Evolutionary conservation across 1,140 invertebrate genomes (phyloP).

Genomic region (Caerostris darwini): DNA sequence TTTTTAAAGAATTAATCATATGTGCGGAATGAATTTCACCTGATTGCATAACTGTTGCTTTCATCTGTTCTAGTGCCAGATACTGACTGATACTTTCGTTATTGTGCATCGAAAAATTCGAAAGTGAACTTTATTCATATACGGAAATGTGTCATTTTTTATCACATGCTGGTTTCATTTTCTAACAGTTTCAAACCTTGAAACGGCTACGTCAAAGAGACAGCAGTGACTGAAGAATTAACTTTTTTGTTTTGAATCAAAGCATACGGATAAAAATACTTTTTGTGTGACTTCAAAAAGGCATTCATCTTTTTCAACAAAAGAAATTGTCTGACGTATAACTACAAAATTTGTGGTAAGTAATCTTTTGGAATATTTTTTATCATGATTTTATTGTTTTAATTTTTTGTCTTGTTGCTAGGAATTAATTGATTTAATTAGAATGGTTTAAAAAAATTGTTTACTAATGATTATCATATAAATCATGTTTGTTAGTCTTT

Average conservation of each 20-base stretch:
- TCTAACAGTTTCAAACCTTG: not conserved
- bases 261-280: not conserved
- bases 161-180: not conserved
- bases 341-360: too few species aligned
- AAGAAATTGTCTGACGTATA: too few species aligned
- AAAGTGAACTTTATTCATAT: not conserved
- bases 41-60: not conserved
- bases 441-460: too few species aligned
- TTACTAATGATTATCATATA: too few species aligned
- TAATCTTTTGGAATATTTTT: too few species aligned
- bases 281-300: not conserved
- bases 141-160: not conserved
- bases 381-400: too few species aligned
- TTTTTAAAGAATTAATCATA: not conserved
- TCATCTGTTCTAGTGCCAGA: not conserved
- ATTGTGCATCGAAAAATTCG: not conserved
- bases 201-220: not conserved
- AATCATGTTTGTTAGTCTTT: too few species aligned
- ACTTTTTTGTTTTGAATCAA: not conserved
- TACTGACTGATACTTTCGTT: not conserved
- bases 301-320: not conserved
- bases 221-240: not conserved
- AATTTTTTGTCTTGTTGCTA: too few species aligned
- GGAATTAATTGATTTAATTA: too few species aligned
- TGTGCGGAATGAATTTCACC: not conserved